Conservation (phyloP, 2,888 invertebrate genomes). For the Willowsia nigromaculata region DNA sequence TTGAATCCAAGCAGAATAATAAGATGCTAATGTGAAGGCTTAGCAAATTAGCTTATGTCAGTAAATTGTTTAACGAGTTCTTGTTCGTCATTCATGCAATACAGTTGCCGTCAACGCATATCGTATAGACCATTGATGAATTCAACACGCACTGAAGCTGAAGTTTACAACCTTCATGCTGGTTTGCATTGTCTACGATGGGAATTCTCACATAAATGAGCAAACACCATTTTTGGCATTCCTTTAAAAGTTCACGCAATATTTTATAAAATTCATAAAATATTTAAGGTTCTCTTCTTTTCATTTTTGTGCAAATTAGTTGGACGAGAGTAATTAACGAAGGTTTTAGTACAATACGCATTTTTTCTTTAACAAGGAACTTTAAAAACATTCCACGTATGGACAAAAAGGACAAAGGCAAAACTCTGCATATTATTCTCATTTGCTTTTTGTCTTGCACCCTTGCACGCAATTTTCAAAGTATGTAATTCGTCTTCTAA, state of each 20-base stretch:
- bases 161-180: background rate
- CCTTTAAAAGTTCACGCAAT: slow-evolving; percentile 21
- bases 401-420: background rate
- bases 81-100: background rate
- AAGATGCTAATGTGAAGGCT: background rate
- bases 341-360: background rate
- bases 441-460: too few species aligned
- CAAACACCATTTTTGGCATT: slow-evolving; percentile 51
- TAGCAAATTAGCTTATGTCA: background rate
- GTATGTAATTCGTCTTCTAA: too few species aligned
- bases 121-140: background rate
- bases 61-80: background rate
- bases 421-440: too few species aligned
- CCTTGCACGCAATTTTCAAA: too few species aligned
- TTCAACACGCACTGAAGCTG: background rate
- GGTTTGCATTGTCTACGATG: background rate
- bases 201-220: slow-evolving; percentile 19
- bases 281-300: background rate
- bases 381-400: background rate
- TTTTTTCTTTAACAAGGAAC: background rate
- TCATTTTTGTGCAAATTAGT: slow-evolving; percentile 60
- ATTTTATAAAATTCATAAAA: background rate
- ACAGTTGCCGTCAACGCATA: background rate
- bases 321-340: slow-evolving; percentile 42
- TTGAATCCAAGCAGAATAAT: too few species aligned